Evolutionary conservation across 2,888 invertebrate genomes (phyloP), one percentile per base, ranked within the genome.

Genomic region (Polyploca ridens): DNA sequence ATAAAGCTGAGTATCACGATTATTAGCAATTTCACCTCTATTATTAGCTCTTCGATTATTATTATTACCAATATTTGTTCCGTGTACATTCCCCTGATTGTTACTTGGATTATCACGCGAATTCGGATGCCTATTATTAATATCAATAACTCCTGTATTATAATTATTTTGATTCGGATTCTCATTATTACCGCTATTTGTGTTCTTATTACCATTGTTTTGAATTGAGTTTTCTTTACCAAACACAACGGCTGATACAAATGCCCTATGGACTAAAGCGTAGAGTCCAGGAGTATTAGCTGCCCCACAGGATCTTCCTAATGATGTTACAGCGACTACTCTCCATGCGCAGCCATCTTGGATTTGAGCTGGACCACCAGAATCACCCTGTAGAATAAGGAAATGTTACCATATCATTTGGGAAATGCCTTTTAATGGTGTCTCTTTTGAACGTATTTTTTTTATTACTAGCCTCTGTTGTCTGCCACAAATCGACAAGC

Each of bases 301-400:
- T 0, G 91, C 92, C 0, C 90, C 94, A 58, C 94, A 93, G 0
- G 91, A 85, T 0, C 92, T 73, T 0, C 94, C 94, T 0, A 88
- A 72, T 1, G 94, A 94, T 0, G 94, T 94, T 10, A 94, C 88
- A 0, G 86, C 93, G 0, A 93, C 88, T 0, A 93, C 81, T 0
- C 93, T 82, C 93, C 93, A 93, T 0, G 77, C 60, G 65, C 94
- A 93, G 62, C 90, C 92, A 64, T 91, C 91, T 76, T 87, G 89
- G 0, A 91, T 70, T 69, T 93, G 92, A 0, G 89, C 91, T 4
- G 93, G 93, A 0, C 94, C 93, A 0, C 93, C 94, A 0, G 93
- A 93, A 64, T 94, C 94, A 62, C 94, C 94, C 94, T 94, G 83
- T 0, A 64, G 68, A 58, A 38, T 35, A 33, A 27, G 27, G 14